phyloP scores from a whole-genome alignment of 2,113 vertebrate species.

The Sus scrofa region T2T-Sscrofa CM000820.6:30836501-30837000 shows the following conservation, averaged over 20 bases:
- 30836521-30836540: constrained; percentile 40
- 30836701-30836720: constrained; percentile 32
- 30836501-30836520: constrained; percentile 45
- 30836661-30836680: constrained; percentile 25
- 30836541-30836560: neutral
- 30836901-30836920: neutral
- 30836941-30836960: neutral
- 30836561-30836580: neutral
- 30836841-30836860: constrained; percentile 9
- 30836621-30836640: constrained; percentile 54
- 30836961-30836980: neutral
- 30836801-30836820: constrained; percentile 59
- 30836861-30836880: constrained; percentile 40
- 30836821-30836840: neutral
- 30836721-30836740: constrained; percentile 17
- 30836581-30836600: neutral
- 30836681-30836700: constrained; percentile 21
- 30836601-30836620: constrained; percentile 24
- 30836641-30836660: constrained; percentile 71
- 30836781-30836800: constrained; percentile 40
- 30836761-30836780: constrained; percentile 53
- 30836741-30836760: neutral
- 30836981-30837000: neutral
- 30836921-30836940: neutral
- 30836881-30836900: neutral